Evolutionary conservation across 1,140 invertebrate genomes (phyloP).

Genomic region (Saxidomus purpurata): DNA sequence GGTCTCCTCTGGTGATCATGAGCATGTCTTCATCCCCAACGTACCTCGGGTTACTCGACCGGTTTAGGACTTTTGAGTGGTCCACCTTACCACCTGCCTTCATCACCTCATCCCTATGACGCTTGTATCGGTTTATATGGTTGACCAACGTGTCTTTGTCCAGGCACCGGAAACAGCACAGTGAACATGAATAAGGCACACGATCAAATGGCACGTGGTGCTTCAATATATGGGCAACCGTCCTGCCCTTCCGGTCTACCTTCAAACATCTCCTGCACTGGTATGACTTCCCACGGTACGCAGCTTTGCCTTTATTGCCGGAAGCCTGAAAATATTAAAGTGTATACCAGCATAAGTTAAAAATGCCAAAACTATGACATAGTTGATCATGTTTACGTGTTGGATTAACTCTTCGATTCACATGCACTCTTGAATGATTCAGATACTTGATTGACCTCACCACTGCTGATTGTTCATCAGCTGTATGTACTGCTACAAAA

Average conservation of each 20-base stretch:
- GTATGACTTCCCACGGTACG: not conserved
- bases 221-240: not conserved
- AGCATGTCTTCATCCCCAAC: not conserved
- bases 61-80: not conserved
- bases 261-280: slow-evolving; percentile 10
- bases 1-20: not conserved
- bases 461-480: too few species aligned
- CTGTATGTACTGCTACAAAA: too few species aligned
- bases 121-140: not conserved
- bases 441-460: not conserved
- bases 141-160: not conserved
- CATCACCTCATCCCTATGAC: not conserved
- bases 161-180: slow-evolving; percentile 9
- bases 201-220: not conserved
- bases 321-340: not conserved
- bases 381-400: too few species aligned
- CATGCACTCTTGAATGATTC: too few species aligned
- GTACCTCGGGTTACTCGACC: not conserved
- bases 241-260: not conserved
- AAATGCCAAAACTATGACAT: too few species aligned
- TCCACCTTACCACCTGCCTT: not conserved
- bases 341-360: too few species aligned
- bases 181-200: not conserved
- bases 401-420: too few species aligned
- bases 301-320: not conserved